Evolutionary conservation across 2,888 invertebrate species (phyloP).

Genomic region (Leucophora obtusa): DNA sequence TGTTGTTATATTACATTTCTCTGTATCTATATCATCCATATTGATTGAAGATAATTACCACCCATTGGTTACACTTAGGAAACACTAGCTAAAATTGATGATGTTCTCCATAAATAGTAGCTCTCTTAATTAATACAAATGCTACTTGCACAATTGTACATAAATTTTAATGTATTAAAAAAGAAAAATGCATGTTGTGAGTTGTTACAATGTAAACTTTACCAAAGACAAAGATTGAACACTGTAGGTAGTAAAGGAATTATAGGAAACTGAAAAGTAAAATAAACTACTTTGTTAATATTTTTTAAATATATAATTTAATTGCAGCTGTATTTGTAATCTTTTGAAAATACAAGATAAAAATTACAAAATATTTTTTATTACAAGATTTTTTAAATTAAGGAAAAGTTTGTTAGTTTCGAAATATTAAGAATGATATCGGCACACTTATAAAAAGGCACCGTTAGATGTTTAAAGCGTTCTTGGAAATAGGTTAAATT

Average conservation of each 20-base stretch:
- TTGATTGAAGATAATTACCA: conserved; percentile 57
- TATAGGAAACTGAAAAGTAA: conserved; percentile 36
- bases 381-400: too few relatives aligned
- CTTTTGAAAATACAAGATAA: background rate
- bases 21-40: conserved; percentile 12
- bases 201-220: conserved; percentile 21
- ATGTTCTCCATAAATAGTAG: conserved; percentile 13
- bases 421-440: too few relatives aligned
- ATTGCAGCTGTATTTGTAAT: conserved; percentile 10
- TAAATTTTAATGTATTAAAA: conserved; percentile 53
- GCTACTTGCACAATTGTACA: conserved; percentile 48
- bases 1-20: background rate
- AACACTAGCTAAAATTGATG: conserved; percentile 43
- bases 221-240: conserved; percentile 42
- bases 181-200: conserved; percentile 21
- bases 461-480: too few relatives aligned
- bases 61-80: conserved; percentile 55
- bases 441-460: too few relatives aligned
- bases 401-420: too few relatives aligned
- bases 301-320: conserved; percentile 24
- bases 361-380: background rate
- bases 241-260: conserved; percentile 38
- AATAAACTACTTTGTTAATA: conserved; percentile 16
- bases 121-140: conserved; percentile 52
- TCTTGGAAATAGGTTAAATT: too few relatives aligned